Base-by-base conservation (phyloP, 2,888 invertebrate species). In the Cotesia congregata region DNA sequence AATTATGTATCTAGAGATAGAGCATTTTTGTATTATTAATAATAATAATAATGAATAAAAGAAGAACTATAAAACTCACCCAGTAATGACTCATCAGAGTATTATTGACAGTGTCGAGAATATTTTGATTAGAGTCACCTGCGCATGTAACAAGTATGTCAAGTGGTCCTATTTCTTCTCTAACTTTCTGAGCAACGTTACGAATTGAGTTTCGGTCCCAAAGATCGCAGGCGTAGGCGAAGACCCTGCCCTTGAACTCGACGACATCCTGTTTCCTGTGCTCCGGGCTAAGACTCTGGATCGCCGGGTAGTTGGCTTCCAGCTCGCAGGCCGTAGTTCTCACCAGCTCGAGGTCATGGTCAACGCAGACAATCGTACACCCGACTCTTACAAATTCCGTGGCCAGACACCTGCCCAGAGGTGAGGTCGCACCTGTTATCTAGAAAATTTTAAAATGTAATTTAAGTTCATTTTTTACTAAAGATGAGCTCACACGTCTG, bases 71-170 rank as follows among this genome's bases (percentile, higher is more conserved):
- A 69, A 67, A 7, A 73, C 79, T 70, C 69, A 86, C 89, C 89
- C 88, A 89, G 62, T 88, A 89, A 74, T 89, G 88, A 78, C 86
- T 85, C 88, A 88, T 88, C 60, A 88, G 80, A 7, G 86, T 87
- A 6, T 77, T 84, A 76, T 80, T 85, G 71, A 87, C 83, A 3
- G 84, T 84, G 50, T 87, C 86, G 69, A 88, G 85, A 41, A 87
- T 83, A 73, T 84, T 84, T 70, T 84, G 83, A 68, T 82, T 79
- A 20, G 83, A 70, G 12, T 80, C 74, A 0, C 83, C 85, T 7
- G 82, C 79, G 72, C 89, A 89, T 7, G 86, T 88, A 15, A 89
- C 85, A n/a, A 89, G 81, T 1, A 87, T 82, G 73, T 89, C 86
- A 72, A 89, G 78, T 1, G 78, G 79, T 5, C 88, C 88, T 41